Evolutionary conservation across 2,113 vertebrate species (phyloP), one percentile per base, ranked within the genome.

Genomic region (Malurus elegans): DNA sequence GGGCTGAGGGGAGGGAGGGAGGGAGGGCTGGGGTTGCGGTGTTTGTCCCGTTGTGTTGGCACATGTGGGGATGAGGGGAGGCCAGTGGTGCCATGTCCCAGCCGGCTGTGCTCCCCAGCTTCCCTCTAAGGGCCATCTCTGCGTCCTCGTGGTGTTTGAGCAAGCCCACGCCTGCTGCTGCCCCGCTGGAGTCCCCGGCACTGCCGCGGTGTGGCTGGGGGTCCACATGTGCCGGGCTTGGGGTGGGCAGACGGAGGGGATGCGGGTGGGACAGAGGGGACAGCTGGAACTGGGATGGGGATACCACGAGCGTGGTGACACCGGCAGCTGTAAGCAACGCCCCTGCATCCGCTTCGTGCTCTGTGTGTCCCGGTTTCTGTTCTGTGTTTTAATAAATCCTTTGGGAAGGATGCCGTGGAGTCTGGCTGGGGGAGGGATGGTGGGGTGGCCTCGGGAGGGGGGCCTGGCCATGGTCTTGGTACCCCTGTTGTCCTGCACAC

Each of bases 331-430:
- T 67, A 23, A 74, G 95, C 65, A 13, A 86, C 31, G 57, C 73
- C 74, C 72, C 76, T 53, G 72, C 93, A 48, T 95, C 81, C 85
- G 72, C 97, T 93, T 97, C 32, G 97, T 98, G 93, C 95, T 97
- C 88, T 85, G 92, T 97, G 97, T 92, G 95, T 97, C 92, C 94
- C 79, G 65, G 95, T 96, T 96, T 97, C 94, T 98, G 98, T 97
- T 98, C 96, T 97, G 98, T 98, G 96, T 95, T 97, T 98, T 98
- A 98, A 98, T 98, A 98, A 98, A 98, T 85, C 97, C 97, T 96
- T 96, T 96, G 79, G 90, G 90, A 98, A 97, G 97, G 85, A 69
- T 0, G 26, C 17, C 7, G 21, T 9, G 3, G 40, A 42, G 57
- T 61, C 66, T 83, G 56, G 26, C 1, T 7, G 11, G 25, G 56